A percentile compares a stretch with the other conserved stretches of the same genome.
phyloP scores from a whole-genome alignment of 2,797 vertebrate species.

The Catostomus latipinnis region DNA sequence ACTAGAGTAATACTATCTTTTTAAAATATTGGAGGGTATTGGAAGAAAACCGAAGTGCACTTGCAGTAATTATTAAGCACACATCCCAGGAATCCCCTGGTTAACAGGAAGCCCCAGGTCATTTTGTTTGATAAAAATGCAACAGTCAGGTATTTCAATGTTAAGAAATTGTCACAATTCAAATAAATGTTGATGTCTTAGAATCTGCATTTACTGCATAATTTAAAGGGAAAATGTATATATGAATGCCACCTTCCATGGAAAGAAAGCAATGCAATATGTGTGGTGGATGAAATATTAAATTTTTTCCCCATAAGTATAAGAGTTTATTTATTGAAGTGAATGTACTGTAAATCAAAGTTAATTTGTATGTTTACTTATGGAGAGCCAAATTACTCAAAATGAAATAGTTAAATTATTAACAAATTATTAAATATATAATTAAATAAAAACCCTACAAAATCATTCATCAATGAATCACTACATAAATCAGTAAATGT shows the following conservation, averaged over 20 bases:
- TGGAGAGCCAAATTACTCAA: no score
- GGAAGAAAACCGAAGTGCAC: slow-evolving; percentile 69
- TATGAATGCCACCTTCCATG: slow-evolving; percentile 22
- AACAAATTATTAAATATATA: no score
- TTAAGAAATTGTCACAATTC: background rate
- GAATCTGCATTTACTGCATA: slow-evolving; percentile 1
- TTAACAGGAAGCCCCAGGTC: slow-evolving; percentile 14
- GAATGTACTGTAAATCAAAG: slow-evolving; percentile 3
- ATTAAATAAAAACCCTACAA: no score
- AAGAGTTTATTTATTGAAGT: slow-evolving; percentile 45
- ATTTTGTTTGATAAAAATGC: slow-evolving; percentile 4
- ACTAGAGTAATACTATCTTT: no score
- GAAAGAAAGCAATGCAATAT: slow-evolving; percentile 26
- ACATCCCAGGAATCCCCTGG: slow-evolving; percentile 17
- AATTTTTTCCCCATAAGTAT: slow-evolving; percentile 7
- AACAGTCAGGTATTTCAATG: slow-evolving; percentile 9
- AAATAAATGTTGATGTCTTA: slow-evolving; percentile 13
- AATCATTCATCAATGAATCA: no score
- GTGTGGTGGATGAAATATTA: slow-evolving; percentile 20
- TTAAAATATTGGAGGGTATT: no score
- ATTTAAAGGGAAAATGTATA: slow-evolving; percentile 5
- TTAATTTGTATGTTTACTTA: slow-evolving; percentile 7
- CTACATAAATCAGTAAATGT: no score
- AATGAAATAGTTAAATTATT: no score
- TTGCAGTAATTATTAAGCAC: slow-evolving; percentile 57